Conservation (phyloP, 2,797 vertebrate species). For the Falco rusticolus region DNA sequence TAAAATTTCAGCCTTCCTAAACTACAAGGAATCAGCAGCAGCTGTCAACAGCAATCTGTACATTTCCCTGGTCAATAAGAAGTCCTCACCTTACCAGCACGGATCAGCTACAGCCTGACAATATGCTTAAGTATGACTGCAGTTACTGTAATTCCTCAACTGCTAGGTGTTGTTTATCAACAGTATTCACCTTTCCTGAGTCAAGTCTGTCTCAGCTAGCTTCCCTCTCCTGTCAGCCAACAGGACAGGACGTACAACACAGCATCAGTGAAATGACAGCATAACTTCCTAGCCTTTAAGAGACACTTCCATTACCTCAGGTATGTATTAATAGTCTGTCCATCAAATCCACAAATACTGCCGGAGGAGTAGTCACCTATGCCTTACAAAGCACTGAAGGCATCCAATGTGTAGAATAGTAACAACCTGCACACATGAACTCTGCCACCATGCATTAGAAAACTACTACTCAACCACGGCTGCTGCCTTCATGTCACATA, state of each 20-base stretch:
- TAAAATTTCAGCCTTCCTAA: not conserved
- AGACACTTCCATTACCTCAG: not conserved
- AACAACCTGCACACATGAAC: not conserved
- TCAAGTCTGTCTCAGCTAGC: not conserved
- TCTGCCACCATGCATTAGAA: not conserved
- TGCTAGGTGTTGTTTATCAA: not conserved
- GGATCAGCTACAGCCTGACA: not conserved
- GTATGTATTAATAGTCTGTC: not conserved
- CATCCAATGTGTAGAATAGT: not conserved
- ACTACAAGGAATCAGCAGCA: not conserved
- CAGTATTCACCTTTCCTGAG: not conserved
- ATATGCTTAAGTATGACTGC: rapidly evolving
- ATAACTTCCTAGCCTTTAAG: not conserved
- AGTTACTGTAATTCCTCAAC: not conserved
- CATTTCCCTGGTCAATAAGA: not conserved
- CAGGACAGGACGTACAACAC: not conserved
- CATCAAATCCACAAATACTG: not conserved
- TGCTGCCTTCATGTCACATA: not conserved
- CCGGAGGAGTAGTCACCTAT: not conserved
- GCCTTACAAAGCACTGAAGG: not conserved
- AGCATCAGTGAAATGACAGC: not conserved
- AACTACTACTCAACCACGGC: not conserved
- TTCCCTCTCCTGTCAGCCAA: not conserved
- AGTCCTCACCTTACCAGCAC: not conserved
- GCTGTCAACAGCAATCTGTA: not conserved